Evolutionary conservation across 2,888 invertebrate genomes (phyloP), one percentile per base, ranked within the genome.

Genomic region (Zhuqinia jingwanae): DNA sequence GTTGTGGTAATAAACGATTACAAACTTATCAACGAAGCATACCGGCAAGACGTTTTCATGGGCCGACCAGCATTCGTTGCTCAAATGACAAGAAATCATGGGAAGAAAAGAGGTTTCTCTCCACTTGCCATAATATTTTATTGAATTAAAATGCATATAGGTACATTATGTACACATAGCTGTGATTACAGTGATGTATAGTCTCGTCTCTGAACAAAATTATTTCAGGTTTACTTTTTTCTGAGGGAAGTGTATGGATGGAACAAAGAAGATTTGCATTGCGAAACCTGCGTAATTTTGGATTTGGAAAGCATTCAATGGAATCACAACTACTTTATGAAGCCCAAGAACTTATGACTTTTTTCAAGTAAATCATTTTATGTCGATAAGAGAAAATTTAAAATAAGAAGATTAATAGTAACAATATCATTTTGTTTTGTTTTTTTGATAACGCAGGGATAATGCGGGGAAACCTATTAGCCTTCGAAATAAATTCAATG

Each of bases 1-100:
- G 89, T 89, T 47, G 89, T 90, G 0, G 90, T 91, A 1, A 89
- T 91, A 20, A 90, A 89, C 75, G 91, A 91, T 63, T 91, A 90
- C 79, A 89, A 90, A 58, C 77, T 91, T 15, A 87, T 91, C 30
- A 81, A 60, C 30, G 88, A 90, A 82, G 90, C 91, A 0, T 90
- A 85, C 36, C 89, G 87, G 60, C 87, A 89, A 58, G 91, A 90
- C 73, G 89, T 85, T 13, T 84, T 89, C 25, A 84, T 88, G 84
- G 77, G 82, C 20, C 60, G 91, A n/a, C 90, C 90, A 6, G 89
- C 88, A 2, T 91, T 91, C 76, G 91, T 89, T 15, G 88, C 90
- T 15, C 88, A 89, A 73, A 88, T 90, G 88, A 89, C 88, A 10
- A 76, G 91, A 82, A 90, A 89, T 86, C 89, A 90, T 88, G 90